These are phyloP conservation scores for Stictonetta naevosa DNA, from an alignment of 2,113 vertebrate genomes.

Conservation along the genomic window DNA sequence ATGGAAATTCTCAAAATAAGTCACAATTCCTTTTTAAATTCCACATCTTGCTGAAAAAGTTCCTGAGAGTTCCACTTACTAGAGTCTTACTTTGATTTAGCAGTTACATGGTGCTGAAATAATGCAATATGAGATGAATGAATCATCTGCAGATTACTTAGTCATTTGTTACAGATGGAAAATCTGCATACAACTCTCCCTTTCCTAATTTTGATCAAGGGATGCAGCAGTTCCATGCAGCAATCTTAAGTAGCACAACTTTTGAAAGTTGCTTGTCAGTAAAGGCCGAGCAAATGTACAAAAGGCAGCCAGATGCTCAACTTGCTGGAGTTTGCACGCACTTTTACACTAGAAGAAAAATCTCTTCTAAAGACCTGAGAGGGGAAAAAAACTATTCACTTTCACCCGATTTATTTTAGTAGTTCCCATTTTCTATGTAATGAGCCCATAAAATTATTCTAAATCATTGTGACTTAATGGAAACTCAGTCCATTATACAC, in stretches of 20 bases:
- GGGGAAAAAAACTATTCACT: not conserved
- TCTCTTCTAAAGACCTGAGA: not conserved
- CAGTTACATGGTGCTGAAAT: not conserved
- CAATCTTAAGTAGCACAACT: not conserved
- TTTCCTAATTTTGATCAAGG: not conserved
- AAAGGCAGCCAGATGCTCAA: not conserved
- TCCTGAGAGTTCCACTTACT: not conserved
- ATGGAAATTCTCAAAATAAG: not conserved
- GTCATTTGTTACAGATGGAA: not conserved
- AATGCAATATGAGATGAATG: not conserved
- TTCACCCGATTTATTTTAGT: not conserved
- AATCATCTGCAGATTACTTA: not conserved
- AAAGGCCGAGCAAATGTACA: not conserved
- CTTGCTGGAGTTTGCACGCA: not conserved
- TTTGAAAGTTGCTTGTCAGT: not conserved
- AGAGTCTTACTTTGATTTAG: not conserved
- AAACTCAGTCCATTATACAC: not conserved
- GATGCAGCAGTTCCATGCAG: not conserved
- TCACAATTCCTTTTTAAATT: not conserved
- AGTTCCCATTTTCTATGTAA: not conserved
- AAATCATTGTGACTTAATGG: not conserved
- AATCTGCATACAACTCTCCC: not conserved
- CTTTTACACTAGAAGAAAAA: not conserved
- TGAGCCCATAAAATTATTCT: not conserved
- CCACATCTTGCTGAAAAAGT: not conserved